phyloP scores from a whole-genome alignment of 2,888 invertebrate genomes.

The Scaptomyza flava region DNA sequence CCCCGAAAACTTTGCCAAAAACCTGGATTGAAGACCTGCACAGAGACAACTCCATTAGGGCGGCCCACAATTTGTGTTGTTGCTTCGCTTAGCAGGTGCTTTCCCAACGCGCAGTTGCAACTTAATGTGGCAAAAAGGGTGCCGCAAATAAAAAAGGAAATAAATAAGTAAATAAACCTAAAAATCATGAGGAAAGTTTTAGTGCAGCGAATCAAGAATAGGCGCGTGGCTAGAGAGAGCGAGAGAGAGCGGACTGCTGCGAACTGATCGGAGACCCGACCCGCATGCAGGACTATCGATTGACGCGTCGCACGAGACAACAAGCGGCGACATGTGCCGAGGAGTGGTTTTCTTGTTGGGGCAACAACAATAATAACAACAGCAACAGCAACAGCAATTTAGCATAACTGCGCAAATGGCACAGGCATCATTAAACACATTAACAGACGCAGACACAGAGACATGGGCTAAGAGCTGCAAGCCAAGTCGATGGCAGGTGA shows the following conservation, averaged over 20 bases:
- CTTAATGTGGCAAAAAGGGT: constrained; percentile 34
- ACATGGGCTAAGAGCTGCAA: constrained; percentile 39
- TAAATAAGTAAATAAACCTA: constrained; percentile 23
- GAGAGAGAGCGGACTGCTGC: background rate
- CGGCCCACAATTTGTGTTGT: constrained; percentile 64
- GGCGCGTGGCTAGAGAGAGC: constrained; percentile 61
- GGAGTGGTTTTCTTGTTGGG: constrained; percentile 14
- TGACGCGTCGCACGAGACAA: constrained; percentile 62
- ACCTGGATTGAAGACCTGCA: constrained; percentile 35
- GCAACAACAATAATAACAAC: constrained; percentile 5
- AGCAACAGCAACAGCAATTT: constrained; percentile 58
- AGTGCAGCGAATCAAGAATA: constrained; percentile 25
- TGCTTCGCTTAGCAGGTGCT: constrained; percentile 59
- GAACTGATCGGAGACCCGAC: constrained; percentile 13
- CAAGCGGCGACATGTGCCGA: constrained; percentile 48
- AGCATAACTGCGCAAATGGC: constrained; percentile 74
- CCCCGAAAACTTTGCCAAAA: constrained; percentile 6
- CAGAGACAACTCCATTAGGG: constrained; percentile 74
- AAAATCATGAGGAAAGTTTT: constrained; percentile 70
- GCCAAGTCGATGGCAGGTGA: constrained; percentile 67
- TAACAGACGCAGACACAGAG: constrained; percentile 59
- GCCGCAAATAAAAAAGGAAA: constrained; percentile 10
- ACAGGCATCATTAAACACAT: constrained; percentile 78
- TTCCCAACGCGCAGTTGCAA: constrained; percentile 47
- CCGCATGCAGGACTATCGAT: constrained; percentile 65